phyloP scores from a whole-genome alignment of 2,113 vertebrate genomes.

The Sapajus apella region DNA sequence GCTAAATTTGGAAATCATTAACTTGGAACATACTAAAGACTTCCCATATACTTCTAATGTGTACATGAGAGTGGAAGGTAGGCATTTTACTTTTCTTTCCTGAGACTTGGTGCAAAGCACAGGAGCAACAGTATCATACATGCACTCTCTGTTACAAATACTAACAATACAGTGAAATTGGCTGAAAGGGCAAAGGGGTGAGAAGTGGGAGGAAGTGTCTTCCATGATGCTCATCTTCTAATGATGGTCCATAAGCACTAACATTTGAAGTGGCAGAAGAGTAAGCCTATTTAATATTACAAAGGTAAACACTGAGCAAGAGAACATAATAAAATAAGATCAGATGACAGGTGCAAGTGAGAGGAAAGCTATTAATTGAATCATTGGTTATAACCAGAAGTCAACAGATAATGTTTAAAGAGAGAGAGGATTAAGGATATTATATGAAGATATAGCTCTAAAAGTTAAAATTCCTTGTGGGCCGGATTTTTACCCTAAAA shows the following conservation, averaged over 20 bases:
- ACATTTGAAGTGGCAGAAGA: not conserved
- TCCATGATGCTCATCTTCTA: not conserved
- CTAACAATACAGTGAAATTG: not conserved
- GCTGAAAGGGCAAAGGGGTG: not conserved
- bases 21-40: not conserved
- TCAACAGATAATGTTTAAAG: not conserved
- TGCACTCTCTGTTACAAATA: not conserved
- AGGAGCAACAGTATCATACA: not conserved
- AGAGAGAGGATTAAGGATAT: too few relatives aligned
- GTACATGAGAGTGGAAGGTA: not conserved
- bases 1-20: not conserved
- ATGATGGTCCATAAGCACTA: not conserved
- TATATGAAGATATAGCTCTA: not conserved
- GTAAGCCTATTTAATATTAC: not conserved
- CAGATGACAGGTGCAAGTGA: not conserved
- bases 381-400: not conserved
- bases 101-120: not conserved
- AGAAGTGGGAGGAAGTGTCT: not conserved
- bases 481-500: too few relatives aligned
- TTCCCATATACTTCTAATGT: not conserved
- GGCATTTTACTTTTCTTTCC: not conserved
- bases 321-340: not conserved
- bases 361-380: not conserved
- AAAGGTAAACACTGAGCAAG: not conserved
- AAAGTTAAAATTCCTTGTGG: not conserved